Evolutionary conservation across 2,113 vertebrate genomes (phyloP).

Genomic region (Struthio camelus): DNA sequence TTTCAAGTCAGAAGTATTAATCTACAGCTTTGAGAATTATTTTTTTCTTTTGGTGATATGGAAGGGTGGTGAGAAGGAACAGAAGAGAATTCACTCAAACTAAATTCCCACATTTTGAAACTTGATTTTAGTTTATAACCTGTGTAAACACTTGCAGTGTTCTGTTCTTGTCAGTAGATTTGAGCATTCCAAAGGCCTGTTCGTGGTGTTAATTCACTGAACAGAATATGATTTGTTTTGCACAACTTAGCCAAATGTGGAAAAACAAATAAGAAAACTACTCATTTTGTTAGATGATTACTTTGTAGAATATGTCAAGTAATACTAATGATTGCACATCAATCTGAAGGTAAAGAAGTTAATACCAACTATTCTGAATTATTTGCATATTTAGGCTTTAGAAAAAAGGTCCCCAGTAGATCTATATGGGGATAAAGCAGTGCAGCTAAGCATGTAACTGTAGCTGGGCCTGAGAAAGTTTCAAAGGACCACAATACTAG

Average conservation of each 20-base stretch:
- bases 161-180: neutral
- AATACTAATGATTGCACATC: no score
- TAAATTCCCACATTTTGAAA: neutral
- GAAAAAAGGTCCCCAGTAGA: neutral
- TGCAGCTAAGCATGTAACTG: accelerated
- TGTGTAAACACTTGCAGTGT: neutral
- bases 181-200: neutral
- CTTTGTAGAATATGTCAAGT: neutral
- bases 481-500: neutral
- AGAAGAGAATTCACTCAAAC: neutral
- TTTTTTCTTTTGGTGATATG: neutral
- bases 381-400: neutral
- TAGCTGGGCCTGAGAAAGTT: accelerated
- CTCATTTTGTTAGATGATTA: accelerated
- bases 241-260: neutral
- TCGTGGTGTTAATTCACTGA: neutral
- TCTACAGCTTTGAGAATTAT: neutral
- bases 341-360: no score
- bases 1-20: neutral
- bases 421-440: accelerated
- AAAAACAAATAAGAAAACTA: neutral
- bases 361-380: neutral
- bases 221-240: accelerated
- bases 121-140: neutral
- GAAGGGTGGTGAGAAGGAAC: accelerated